Conservation (phyloP, 2,797 vertebrate species). For the Arremon brunneinucha region DNA sequence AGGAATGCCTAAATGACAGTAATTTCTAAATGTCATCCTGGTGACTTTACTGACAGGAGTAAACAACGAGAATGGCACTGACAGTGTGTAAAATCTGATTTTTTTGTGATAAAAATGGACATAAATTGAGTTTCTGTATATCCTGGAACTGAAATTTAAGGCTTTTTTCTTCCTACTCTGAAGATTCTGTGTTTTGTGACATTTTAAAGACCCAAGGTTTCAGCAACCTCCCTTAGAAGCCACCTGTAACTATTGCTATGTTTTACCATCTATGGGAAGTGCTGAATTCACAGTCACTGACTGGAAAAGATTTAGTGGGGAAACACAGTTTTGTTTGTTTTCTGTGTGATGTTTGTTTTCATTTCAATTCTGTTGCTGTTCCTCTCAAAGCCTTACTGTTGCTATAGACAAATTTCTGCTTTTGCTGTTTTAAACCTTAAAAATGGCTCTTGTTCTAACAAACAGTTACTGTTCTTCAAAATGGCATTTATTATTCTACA, state of each 20-base stretch:
- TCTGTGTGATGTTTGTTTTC: conserved; percentile 15
- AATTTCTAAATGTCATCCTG: background rate
- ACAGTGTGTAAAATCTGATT: background rate
- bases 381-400: background rate
- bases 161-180: background rate
- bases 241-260: background rate
- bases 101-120: background rate
- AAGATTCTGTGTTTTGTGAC: background rate
- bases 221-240: background rate
- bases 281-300: background rate
- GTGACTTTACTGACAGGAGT: background rate
- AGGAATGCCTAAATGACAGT: background rate
- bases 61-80: background rate
- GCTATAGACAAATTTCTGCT: conserved; percentile 18
- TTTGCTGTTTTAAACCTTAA: conserved; percentile 59
- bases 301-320: background rate
- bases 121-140: background rate
- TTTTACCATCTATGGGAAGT: background rate
- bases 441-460: conserved; percentile 67
- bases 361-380: conserved; percentile 7
- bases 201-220: background rate
- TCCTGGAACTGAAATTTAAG: background rate
- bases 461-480: conserved; percentile 54
- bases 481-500: conserved; percentile 62
- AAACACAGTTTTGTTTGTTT: conserved; percentile 24